Conservation (phyloP, 2,113 vertebrate species). For the Dipodomys spectabilis region DNA sequence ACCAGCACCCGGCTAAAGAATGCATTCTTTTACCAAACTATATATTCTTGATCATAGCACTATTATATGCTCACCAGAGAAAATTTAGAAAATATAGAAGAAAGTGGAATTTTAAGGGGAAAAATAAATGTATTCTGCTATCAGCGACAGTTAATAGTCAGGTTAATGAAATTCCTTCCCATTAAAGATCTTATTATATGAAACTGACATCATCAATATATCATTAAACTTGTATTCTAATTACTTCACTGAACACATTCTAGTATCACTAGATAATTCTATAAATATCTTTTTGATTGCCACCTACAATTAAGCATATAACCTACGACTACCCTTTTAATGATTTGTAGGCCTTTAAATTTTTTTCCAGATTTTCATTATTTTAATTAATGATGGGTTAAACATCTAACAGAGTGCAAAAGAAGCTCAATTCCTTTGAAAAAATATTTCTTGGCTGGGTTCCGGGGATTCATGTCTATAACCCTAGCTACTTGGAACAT, state of each 20-base stretch:
- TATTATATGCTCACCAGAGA: not conserved
- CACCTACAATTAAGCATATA: not conserved
- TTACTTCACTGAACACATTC: not conserved
- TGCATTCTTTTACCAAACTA: not conserved
- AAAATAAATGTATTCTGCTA: not conserved
- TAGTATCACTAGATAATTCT: not conserved
- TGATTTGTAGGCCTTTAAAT: not conserved
- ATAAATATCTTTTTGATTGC: not conserved
- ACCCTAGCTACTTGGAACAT: too few species aligned
- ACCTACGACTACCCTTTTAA: not conserved
- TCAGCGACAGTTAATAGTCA: not conserved
- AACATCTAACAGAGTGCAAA: not conserved
- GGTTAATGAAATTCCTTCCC: not conserved
- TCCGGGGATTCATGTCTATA: not conserved
- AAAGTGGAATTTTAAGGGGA: conserved; percentile 34
- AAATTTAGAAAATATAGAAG: not conserved
- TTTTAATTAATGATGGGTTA: conserved; percentile 43
- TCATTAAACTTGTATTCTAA: conserved; percentile 9
- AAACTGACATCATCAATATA: not conserved
- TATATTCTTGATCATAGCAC: conserved; percentile 13
- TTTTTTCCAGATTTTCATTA: conserved; percentile 31
- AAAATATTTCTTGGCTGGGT: too few species aligned
- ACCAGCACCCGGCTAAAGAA: not conserved
- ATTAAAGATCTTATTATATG: not conserved
- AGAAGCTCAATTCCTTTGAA: not conserved